Percentiles rank a stretch among this genome's conserved stretches.
These are phyloP conservation scores for Dexiosoma caninum DNA, from an alignment of 2,888 invertebrate genomes.

Conservation along the genomic window DNA sequence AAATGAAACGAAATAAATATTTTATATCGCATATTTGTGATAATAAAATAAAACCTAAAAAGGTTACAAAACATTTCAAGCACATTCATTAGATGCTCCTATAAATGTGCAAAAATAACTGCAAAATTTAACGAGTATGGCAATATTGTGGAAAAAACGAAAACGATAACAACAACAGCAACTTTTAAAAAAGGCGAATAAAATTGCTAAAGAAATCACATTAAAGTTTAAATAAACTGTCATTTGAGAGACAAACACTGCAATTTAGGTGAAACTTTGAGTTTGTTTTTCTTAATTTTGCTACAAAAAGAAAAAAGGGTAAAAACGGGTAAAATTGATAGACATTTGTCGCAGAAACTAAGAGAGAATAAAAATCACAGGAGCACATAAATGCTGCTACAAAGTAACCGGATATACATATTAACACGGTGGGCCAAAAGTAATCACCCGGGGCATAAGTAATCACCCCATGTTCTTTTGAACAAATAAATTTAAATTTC, in stretches of 20 bases:
- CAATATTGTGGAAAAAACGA: neutral
- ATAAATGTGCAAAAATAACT: constrained; percentile 14
- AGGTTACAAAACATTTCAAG: constrained; percentile 27
- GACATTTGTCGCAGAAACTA: no score
- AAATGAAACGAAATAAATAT: neutral
- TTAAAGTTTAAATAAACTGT: constrained; percentile 55
- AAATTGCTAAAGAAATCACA: constrained; percentile 23
- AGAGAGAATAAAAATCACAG: no score
- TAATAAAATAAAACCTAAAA: constrained; percentile 43
- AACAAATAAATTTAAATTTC: no score
- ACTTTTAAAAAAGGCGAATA: constrained; percentile 4
- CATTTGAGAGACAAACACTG: constrained; percentile 36
- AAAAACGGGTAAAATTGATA: no score
- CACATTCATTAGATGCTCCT: constrained; percentile 36
- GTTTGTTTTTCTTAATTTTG: neutral
- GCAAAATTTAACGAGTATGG: neutral
- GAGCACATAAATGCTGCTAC: no score
- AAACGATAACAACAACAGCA: neutral
- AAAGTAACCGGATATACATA: no score
- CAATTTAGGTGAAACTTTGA: constrained; percentile 55
- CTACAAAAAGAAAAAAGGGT: neutral
- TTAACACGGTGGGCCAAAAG: no score
- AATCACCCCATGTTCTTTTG: no score
- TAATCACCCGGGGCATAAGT: no score
- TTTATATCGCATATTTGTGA: constrained; percentile 28